These are phyloP conservation scores for Philypnodon macrostomus DNA, from an alignment of 2,797 vertebrate genomes.

Conservation along the genomic window DNA sequence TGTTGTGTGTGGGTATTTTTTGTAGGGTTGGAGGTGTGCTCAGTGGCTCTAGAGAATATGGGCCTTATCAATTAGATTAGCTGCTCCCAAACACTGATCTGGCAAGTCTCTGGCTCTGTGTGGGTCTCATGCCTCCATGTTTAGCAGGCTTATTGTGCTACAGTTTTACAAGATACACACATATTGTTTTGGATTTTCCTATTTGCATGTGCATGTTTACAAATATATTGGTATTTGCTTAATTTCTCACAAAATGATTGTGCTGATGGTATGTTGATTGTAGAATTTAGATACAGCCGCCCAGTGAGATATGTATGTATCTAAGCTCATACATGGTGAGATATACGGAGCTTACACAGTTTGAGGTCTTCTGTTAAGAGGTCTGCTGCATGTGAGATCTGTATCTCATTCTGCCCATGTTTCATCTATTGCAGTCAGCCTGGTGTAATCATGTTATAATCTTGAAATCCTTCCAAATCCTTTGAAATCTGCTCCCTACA, in stretches of 20 bases:
- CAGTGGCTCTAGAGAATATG: constrained; percentile 42
- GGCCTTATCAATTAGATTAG: constrained; percentile 71
- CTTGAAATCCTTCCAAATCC: constrained; percentile 76
- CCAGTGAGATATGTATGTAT: not conserved
- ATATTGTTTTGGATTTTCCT: too few species aligned
- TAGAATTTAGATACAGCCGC: not conserved
- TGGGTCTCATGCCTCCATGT: constrained; percentile 25
- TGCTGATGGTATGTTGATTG: too few species aligned
- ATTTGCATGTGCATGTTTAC: constrained; percentile 12
- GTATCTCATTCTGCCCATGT: constrained; percentile 43
- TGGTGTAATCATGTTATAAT: constrained; percentile 68
- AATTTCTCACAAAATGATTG: too few species aligned
- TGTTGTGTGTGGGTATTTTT: constrained; percentile 18
- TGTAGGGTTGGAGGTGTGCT: constrained; percentile 21
- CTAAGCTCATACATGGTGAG: constrained; percentile 7
- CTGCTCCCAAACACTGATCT: constrained; percentile 43
- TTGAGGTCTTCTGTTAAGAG: constrained; percentile 13
- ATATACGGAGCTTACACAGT: constrained; percentile 9
- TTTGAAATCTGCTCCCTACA: constrained; percentile 54
- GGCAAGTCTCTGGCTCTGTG: constrained; percentile 18
- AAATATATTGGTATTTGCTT: too few species aligned
- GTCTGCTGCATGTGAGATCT: constrained; percentile 37
- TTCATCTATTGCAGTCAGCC: constrained; percentile 43
- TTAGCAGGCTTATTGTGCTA: constrained; percentile 18
- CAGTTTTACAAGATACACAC: constrained; percentile 17